Base-by-base conservation (phyloP, 1,140 invertebrate species). In the Saccostrea cuccullata region DNA sequence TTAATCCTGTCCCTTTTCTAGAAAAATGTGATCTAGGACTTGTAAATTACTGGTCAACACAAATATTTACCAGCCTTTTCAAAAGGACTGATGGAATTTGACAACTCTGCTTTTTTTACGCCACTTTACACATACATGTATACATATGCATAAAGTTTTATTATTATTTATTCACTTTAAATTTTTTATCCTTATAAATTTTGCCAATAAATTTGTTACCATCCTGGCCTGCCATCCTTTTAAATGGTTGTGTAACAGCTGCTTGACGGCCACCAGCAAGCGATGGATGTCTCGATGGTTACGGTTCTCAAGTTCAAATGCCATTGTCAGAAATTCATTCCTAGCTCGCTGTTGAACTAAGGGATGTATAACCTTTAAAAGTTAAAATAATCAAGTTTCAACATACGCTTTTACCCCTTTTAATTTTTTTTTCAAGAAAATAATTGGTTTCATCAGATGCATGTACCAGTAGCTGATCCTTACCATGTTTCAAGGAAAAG, bases 271-370 rank as follows among this genome's bases (percentile, higher is more conserved):
- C 4, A 88, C 91, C 58, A 94, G 86, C 15, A 94, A 89, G 30
- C 90, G 89, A 73, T 94, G 91, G 23, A 90, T 88, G 20, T 94
- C 92, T 40, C 91, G 86, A 85, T 94, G 94, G 77, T 86, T 87
- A 82, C 90, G 83, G 12, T 89, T 83, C 87, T 94, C 94, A 20
- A 94, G 85, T 70, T 94, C 93, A 87, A 93, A 92, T 1, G 92
- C 91, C 92, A 94, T 93, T 0, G 92, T 92, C 47, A 94, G 87
- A 85, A 94, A 94, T 86, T 94, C 94, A 91, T 92, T 93, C n/a
- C 94, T 88, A 6, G 93, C 88, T 86, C 92, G 84, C 83, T 94
- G 94, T 55, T 82, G 82, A 12, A 94, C 88, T 82, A 94, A 85
- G 26, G 94, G 89, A 55, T 89, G 88, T 58, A 94, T 93, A 12